Evolutionary conservation across 1,140 invertebrate species (phyloP), one percentile per base, ranked within the genome.

Genomic region (Drosophila sp.): DNA sequence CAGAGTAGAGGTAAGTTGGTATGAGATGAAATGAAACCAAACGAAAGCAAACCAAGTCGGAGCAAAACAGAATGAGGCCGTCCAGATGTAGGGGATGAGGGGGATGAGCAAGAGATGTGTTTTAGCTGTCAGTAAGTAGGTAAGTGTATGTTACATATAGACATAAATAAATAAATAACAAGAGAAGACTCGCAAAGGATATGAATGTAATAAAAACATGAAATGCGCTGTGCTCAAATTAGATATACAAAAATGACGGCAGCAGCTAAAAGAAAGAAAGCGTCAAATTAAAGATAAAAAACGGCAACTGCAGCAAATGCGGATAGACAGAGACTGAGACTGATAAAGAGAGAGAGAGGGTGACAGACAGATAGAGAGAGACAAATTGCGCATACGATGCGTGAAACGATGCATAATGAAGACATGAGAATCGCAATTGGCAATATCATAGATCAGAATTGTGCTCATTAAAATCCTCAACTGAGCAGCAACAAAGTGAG

Each of bases 21-120:
- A 67, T 67, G 74, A 86, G 76, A 84, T 86, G 73, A 86, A 86
- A 84, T 80, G 78, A 87, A 86, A 78, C 70, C 64, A 78, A 83
- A 73, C 27, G 36, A 72, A 65, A 72, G 27, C 27, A 25, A 66
- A 45, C 11, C 70, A 41, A 25, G 43, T n/a, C 34, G 29, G 18
- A 57, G 38, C 21, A 21, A 58, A 72, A 65, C 46, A 40, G 38
- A 77, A 71, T 57, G 70, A 70, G 62, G 64, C 38, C 45, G 58
- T 41, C 43, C 38, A 57, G 46, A 56, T 59, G 74, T 56, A 54
- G 43, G 8, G 32, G 8, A 21, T 11, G n/a, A 51, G 7, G 18
- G 29, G 6, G 0, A 8, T 16, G 13, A 45, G 21, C 4, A 4
- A 4, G 21, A 21, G 21, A 21, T 5, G 25, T n/a, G 36, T 9